Base-by-base conservation (phyloP, 2,113 vertebrate genomes). In the Melanostigma gelatinosum region DNA sequence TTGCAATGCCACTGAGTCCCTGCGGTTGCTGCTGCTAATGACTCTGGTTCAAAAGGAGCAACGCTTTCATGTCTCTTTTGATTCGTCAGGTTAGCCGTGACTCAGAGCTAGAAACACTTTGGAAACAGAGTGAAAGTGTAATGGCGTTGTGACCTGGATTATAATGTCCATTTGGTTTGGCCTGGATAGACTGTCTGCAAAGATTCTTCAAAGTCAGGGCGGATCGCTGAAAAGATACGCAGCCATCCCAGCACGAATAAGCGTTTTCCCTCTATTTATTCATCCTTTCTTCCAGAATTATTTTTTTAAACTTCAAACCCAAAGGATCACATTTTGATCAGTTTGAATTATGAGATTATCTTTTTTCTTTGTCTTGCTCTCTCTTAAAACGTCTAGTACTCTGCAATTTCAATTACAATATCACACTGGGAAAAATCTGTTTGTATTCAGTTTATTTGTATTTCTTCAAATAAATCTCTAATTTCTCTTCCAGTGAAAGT, bases 51-150 rank as follows among this genome's bases (percentile, higher is more conserved):
- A 91, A 88, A 91, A 84, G 72, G 68, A 78, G 81, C 75, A 68
- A 70, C 46, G 27, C 92, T 89, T 92, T 92, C 72, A 89, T 85
- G 88, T 88, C 84, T 79, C 79, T 80, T 90, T 87, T 89, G 83
- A 90, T 93, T 91, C 86, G 80, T 65, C 82, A 77, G 77, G 85
- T 90, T 87, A 75, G 77, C 58, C 12, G 50, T 66, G 83, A 89
- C 83, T 91, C 74, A 62, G 78, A 90, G 84, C 67, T 54, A 75
- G 60, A 77, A 80, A 80, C 64, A 82, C 82, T 85, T 68, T 80
- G 64, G 77, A 87, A 79, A 82, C 75, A 73, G 36, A 63, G 67
- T 66, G 64, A 82, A 83, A 69, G 66, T 74, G 54, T 13, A 50
- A 24, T 55, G 42, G 9, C 54, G 22, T 42, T 79, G 75, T 83